phyloP scores from a whole-genome alignment of 2,797 vertebrate genomes.

The Siniperca scherzeri region DNA sequence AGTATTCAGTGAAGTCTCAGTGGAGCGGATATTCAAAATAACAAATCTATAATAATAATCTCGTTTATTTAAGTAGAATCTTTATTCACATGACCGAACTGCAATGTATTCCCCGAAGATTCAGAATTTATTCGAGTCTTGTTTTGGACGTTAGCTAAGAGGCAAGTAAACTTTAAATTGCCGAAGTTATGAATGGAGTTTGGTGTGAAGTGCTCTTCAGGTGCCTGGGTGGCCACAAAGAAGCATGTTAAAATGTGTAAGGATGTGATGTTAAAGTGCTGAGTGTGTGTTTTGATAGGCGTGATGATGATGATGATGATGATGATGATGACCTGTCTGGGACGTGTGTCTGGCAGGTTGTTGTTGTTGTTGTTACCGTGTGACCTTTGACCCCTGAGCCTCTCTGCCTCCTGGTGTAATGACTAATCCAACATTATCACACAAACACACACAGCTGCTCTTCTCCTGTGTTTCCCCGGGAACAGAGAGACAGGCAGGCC shows the following conservation, averaged over 20 bases:
- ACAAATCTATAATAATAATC: too few relatives aligned
- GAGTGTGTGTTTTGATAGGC: background rate
- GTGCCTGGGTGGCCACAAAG: background rate
- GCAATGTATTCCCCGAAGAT: rapidly evolving
- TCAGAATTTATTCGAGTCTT: rapidly evolving
- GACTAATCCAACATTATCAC: constrained; percentile 35
- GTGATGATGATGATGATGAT: background rate
- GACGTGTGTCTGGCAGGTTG: background rate
- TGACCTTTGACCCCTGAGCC: constrained; percentile 46
- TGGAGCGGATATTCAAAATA: background rate
- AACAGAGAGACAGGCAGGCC: background rate
- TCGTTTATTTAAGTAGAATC: too few relatives aligned
- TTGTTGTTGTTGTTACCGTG: constrained; percentile 29
- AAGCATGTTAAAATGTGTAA: background rate
- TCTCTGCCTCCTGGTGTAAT: constrained; percentile 34
- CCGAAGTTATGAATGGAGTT: background rate
- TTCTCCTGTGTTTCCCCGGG: background rate
- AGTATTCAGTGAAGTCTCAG: too few relatives aligned
- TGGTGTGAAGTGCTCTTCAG: background rate
- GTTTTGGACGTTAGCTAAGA: background rate
- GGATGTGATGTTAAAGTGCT: background rate
- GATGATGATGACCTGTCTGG: background rate
- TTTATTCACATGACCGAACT: too few relatives aligned
- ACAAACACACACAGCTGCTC: background rate
- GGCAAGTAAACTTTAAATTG: background rate